phyloP scores from a whole-genome alignment of 2,797 vertebrate species.

The Girardinus metallicus region DNA sequence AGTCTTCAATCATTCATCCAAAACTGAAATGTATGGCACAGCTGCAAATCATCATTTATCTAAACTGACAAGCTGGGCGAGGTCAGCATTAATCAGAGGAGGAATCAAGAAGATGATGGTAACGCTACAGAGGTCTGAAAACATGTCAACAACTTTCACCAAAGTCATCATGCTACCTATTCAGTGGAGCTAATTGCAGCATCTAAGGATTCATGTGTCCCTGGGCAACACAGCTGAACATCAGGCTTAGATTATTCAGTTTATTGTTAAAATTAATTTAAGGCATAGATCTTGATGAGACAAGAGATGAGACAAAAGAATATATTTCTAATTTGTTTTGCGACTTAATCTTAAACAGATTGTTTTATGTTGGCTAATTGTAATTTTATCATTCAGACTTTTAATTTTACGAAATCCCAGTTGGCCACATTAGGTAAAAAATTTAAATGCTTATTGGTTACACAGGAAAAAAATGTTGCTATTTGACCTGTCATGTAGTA shows the following conservation, averaged over 20 bases:
- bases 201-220: slow-evolving; percentile 40
- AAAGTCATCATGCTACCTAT: slow-evolving; percentile 42
- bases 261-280: slow-evolving; percentile 40
- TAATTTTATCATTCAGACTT: background rate
- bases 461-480: slow-evolving; percentile 17
- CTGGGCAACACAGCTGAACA: slow-evolving; percentile 38
- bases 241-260: slow-evolving; percentile 41
- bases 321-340: slow-evolving; percentile 20
- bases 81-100: background rate
- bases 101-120: background rate
- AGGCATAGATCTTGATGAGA: slow-evolving; percentile 24
- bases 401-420: background rate
- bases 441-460: slow-evolving; percentile 1
- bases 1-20: background rate
- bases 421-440: slow-evolving; percentile 1
- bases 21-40: background rate
- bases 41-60: background rate
- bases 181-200: slow-evolving; percentile 61
- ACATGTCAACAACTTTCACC: slow-evolving; percentile 58
- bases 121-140: slow-evolving; percentile 26
- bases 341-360: slow-evolving; percentile 21
- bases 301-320: slow-evolving; percentile 14
- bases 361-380: background rate
- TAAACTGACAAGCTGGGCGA: too few species aligned
- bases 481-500: slow-evolving; percentile 35